Percentiles rank a stretch among this genome's conserved stretches.
Evolutionary conservation across 2,113 vertebrate genomes (phyloP).

Genomic region (Gnathonemus echidnorhynchus): DNA sequence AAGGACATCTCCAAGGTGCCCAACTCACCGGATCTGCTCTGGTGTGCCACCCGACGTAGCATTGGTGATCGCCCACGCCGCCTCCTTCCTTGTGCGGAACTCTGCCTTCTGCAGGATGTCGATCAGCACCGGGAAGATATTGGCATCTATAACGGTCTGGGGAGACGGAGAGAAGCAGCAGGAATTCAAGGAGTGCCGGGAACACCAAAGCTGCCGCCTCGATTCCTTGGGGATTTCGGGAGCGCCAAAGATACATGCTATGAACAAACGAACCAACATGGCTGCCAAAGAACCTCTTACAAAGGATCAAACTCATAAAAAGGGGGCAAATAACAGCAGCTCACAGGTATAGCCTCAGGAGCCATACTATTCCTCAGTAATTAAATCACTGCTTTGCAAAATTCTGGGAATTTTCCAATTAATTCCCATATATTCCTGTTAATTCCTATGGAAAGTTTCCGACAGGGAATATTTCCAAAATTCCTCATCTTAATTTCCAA

Average conservation of each 20-base stretch:
- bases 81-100: conserved; percentile 94
- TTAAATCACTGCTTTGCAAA: background rate
- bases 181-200: background rate
- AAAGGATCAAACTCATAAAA: background rate
- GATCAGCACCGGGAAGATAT: conserved; percentile 95
- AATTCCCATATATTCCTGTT: too few species aligned
- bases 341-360: background rate
- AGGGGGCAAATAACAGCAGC: background rate
- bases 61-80: conserved; percentile 96
- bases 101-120: conserved; percentile 97
- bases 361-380: background rate
- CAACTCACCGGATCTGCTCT: conserved; percentile 84
- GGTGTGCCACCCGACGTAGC: conserved; percentile 93
- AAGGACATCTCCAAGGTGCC: background rate
- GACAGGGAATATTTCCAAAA: too few species aligned
- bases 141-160: conserved; percentile 92
- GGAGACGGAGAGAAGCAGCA: conserved; percentile 1
- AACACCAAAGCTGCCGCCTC: background rate
- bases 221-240: background rate
- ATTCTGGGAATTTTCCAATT: too few species aligned
- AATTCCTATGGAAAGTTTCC: too few species aligned
- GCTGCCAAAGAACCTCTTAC: background rate
- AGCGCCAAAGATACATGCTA: background rate
- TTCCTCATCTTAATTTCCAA: too few species aligned
- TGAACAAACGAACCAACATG: background rate